Percentiles rank a stretch among this genome's conserved stretches.
phyloP scores from a whole-genome alignment of 2,888 invertebrate species.

The Harpagoxenus sublaevis region DNA sequence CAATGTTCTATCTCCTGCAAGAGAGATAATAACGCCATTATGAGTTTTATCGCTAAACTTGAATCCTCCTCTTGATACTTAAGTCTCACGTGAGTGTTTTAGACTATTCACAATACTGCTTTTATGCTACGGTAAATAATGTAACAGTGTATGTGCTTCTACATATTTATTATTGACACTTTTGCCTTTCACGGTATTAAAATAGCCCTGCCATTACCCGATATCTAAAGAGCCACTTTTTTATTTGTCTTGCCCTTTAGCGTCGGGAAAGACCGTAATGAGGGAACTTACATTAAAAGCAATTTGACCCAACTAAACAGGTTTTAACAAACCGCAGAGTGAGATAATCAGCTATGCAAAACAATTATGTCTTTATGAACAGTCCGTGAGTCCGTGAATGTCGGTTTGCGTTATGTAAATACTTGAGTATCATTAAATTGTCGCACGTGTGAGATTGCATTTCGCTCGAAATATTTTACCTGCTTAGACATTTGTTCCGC shows the following conservation, averaged over 20 bases:
- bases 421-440: slow-evolving; percentile 16
- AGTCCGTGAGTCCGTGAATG: neutral
- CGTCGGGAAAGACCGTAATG: slow-evolving; percentile 1
- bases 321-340: neutral
- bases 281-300: neutral
- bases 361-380: slow-evolving; percentile 23
- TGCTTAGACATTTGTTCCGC: slow-evolving; percentile 94
- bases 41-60: slow-evolving; percentile 12
- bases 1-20: slow-evolving; percentile 98
- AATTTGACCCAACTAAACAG: neutral
- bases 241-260: slow-evolving; percentile 5
- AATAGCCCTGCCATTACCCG: slow-evolving; percentile 26
- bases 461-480: slow-evolving; percentile 87
- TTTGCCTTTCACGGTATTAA: slow-evolving; percentile 18
- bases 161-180: slow-evolving; percentile 34
- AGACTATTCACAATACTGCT: neutral
- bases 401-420: slow-evolving; percentile 6
- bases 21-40: slow-evolving; percentile 33
- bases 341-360: slow-evolving; percentile 4
- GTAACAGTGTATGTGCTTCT: neutral
- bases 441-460: slow-evolving; percentile 15
- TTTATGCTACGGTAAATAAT: neutral
- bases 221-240: slow-evolving; percentile 14
- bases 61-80: slow-evolving; percentile 9
- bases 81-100: slow-evolving; percentile 13